A percentile compares a stretch with the other conserved stretches of the same genome.
These are phyloP conservation scores for Melanostoma scalare DNA, from an alignment of 2,888 invertebrate genomes.

Conservation along the genomic window DNA sequence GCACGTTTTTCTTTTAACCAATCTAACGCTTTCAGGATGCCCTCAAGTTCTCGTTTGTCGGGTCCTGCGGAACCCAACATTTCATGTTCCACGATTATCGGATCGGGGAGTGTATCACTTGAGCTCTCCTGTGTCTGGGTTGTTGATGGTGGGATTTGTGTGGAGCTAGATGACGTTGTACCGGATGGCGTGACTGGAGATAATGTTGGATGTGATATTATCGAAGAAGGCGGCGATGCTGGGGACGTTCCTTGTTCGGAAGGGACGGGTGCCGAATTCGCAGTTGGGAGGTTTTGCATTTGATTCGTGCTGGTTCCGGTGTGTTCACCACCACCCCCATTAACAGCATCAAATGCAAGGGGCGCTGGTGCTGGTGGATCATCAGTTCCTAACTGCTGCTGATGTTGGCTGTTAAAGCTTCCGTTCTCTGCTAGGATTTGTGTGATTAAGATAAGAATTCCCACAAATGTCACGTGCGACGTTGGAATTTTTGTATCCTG, in stretches of 20 bases:
- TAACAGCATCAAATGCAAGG: constrained; percentile 51
- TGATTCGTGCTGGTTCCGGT: constrained; percentile 58
- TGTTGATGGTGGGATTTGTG: constrained; percentile 61
- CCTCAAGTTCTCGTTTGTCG: constrained; percentile 81
- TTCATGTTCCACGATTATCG: constrained; percentile 76
- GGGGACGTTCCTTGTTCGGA: constrained; percentile 55
- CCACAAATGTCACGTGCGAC: constrained; percentile 66
- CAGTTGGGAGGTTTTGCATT: constrained; percentile 64
- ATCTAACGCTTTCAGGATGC: constrained; percentile 84
- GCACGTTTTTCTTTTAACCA: constrained; percentile 89
- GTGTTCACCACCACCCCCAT: constrained; percentile 54
- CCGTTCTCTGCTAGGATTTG: constrained; percentile 72
- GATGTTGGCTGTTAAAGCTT: constrained; percentile 61
- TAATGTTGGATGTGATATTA: constrained; percentile 49
- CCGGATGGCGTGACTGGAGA: constrained; percentile 53
- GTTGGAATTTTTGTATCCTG: constrained; percentile 72
- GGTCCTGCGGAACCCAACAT: constrained; percentile 81
- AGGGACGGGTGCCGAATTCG: constrained; percentile 38
- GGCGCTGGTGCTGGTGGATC: constrained; percentile 50
- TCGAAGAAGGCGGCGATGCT: constrained; percentile 40
- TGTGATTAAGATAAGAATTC: constrained; percentile 71
- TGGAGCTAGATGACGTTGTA: constrained; percentile 58
- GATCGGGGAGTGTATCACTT: constrained; percentile 68
- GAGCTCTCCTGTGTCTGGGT: constrained; percentile 66
- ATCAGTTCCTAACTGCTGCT: constrained; percentile 69